Base-by-base conservation (phyloP, 2,113 vertebrate genomes). In the Eulemur macaco region DNA sequence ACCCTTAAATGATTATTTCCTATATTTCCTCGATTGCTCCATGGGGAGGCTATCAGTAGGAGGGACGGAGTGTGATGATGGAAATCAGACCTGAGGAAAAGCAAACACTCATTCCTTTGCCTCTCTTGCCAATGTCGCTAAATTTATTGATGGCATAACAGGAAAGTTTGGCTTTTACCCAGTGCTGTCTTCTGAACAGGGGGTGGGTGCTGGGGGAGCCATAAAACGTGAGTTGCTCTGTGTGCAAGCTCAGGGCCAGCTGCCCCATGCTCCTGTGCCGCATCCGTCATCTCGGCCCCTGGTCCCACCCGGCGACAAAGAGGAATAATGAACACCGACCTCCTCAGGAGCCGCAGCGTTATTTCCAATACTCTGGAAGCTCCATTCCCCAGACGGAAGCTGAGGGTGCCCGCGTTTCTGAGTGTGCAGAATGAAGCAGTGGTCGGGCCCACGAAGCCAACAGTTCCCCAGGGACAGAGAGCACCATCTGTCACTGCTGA, bases 161-260 rank as follows among this genome's bases (percentile, higher is more conserved):
- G 95, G 86, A 84, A 96, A 81, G n/a, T 68, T 18, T 84, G 94
- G 74, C 95, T 96, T 86, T 69, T 81, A 80, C 83, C 93, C 96
- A 96, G 27, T 64, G 47, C 12, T 96, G 83, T 21, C 64, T 93
- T 93, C 68, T 74, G 64, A 93, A 64, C 63, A 21, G 45, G 17
- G 73, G 71, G 60, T 5, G 56, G 64, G 18, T 18, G 25, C 8
- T 77, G 20, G 42, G n/a, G 27, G 39, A 84, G 25, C 37, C 63
- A 91, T 96, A 96, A 96, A 95, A 93, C 39, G 78, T 68, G 94
- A 89, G 94, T 63, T 91, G 73, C 42, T 84, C 76, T 45, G 83
- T 56, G 20, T 13, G n/a, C 10, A 52, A 80, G 83, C 47, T 74
- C 86, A 54, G 66, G 64, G 82, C 85, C 63, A 76, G 74, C 82